Conservation (phyloP, 2,797 vertebrate species). For the Masticophis lateralis region DNA sequence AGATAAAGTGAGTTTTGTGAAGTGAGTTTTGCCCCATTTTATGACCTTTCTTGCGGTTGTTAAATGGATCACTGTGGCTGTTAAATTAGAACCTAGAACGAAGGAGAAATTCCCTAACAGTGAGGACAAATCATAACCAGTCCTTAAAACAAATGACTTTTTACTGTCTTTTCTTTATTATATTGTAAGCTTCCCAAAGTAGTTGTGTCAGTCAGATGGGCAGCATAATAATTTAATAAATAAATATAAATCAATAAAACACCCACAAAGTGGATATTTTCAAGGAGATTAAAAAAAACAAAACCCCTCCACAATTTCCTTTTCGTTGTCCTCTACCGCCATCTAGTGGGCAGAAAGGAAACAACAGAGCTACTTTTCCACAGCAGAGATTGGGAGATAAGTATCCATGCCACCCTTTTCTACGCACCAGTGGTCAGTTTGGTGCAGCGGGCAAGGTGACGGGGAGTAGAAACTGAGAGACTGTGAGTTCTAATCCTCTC, state of each 20-base stretch:
- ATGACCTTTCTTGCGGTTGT: too few relatives aligned
- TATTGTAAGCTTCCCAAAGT: neutral
- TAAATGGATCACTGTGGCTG: too few relatives aligned
- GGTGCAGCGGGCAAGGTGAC: neutral
- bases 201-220: neutral
- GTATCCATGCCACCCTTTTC: neutral
- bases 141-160: too few relatives aligned
- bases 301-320: too few relatives aligned
- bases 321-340: slow-evolving; percentile 47
- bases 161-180: neutral
- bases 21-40: too few relatives aligned
- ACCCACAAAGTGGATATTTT: neutral
- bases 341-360: slow-evolving; percentile 33
- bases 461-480: neutral
- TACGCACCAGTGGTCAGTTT: neutral
- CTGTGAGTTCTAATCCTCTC: neutral
- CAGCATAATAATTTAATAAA: neutral
- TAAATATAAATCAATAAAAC: too few relatives aligned
- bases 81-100: too few relatives aligned
- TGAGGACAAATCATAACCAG: too few relatives aligned
- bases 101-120: too few relatives aligned
- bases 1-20: too few relatives aligned
- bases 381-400: too few relatives aligned
- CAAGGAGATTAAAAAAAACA: too few relatives aligned
- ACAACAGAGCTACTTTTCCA: neutral